phyloP scores from a whole-genome alignment of 2,113 vertebrate species.

The Lamprotornis superbus region DNA sequence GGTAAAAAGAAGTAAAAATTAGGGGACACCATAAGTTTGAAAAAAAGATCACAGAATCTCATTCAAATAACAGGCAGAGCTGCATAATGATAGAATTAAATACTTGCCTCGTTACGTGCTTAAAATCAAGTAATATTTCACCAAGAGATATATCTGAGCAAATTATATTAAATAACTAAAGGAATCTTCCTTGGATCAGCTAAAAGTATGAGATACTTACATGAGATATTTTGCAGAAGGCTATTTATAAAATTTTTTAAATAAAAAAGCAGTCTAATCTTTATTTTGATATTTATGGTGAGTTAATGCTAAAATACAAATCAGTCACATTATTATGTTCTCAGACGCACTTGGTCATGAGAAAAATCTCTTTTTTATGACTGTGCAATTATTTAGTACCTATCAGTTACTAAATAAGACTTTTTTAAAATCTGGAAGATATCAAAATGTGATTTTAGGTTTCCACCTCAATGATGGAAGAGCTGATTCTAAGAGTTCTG shows the following conservation, averaged over 20 bases:
- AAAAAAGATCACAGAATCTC: constrained; percentile 52
- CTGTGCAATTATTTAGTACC: neutral
- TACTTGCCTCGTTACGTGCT: constrained; percentile 18
- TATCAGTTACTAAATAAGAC: neutral
- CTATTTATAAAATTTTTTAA: constrained; percentile 1
- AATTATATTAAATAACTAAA: constrained; percentile 37
- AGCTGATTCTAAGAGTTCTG: neutral
- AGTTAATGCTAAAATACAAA: neutral
- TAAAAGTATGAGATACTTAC: constrained; percentile 2
- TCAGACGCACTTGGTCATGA: neutral
- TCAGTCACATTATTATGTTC: neutral
- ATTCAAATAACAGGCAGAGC: constrained; percentile 53
- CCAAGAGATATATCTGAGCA: constrained; percentile 28
- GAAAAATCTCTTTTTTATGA: neutral
- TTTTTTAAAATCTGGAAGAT: neutral
- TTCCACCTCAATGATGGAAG: neutral
- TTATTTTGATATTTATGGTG: neutral
- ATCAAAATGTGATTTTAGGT: neutral
- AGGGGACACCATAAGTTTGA: constrained; percentile 27
- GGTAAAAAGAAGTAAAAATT: constrained; percentile 55
- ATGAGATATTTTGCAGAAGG: neutral
- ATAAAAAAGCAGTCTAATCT: neutral
- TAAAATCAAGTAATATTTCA: constrained; percentile 47
- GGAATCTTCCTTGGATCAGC: constrained; percentile 34
- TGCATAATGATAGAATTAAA: constrained; percentile 28